Conservation (phyloP, 2,888 invertebrate genomes). For the Dromius quadrimaculatus region DNA sequence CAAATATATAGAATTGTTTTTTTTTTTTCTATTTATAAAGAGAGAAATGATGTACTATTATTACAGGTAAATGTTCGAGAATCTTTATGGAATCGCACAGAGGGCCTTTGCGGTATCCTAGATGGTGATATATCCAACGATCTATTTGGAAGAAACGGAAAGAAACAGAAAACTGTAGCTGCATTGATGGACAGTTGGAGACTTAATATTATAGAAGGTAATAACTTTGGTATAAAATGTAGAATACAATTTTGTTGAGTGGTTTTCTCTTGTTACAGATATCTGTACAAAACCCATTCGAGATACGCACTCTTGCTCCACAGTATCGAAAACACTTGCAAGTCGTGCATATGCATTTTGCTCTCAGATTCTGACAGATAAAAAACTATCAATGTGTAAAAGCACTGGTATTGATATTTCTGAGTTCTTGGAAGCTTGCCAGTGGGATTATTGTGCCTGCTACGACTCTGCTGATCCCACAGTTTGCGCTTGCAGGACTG, state of each 20-base stretch:
- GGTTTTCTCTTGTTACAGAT: background rate
- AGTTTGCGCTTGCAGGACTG: conserved; percentile 81
- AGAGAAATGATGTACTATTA: conserved; percentile 64
- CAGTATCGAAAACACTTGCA: conserved; percentile 59
- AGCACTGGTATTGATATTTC: conserved; percentile 73
- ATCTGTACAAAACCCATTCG: conserved; percentile 66
- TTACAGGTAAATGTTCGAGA: conserved; percentile 74
- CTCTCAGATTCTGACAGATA: conserved; percentile 72
- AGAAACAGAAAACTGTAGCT: conserved; percentile 65
- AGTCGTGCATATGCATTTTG: conserved; percentile 73
- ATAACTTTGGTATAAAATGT: conserved; percentile 5
- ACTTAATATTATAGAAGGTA: conserved; percentile 64
- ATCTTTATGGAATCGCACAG: conserved; percentile 81
- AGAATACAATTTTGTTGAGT: background rate
- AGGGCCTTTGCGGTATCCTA: conserved; percentile 84
- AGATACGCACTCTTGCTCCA: conserved; percentile 9
- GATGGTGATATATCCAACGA: conserved; percentile 81
- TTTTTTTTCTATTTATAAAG: background rate
- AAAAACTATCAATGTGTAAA: conserved; percentile 76
- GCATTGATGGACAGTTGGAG: conserved; percentile 74
- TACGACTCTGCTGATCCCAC: conserved; percentile 70
- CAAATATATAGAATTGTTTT: too few relatives aligned
- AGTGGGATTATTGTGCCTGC: conserved; percentile 83
- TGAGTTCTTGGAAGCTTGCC: conserved; percentile 78
- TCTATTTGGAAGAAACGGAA: conserved; percentile 73